phyloP scores from a whole-genome alignment of 2,888 invertebrate species.

The Aricia artaxerxes region DNA sequence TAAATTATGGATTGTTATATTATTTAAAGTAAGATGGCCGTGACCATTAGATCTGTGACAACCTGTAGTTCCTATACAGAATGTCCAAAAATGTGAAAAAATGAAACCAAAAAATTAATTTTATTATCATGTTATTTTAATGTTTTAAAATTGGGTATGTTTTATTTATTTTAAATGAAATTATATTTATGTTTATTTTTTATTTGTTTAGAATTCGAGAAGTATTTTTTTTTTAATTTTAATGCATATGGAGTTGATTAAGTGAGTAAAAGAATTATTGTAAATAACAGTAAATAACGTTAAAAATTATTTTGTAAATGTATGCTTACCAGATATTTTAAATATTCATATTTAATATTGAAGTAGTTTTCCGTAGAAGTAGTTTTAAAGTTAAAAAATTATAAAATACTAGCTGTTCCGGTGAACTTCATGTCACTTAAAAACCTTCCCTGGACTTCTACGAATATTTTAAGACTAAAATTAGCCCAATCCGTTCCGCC shows the following conservation, averaged over 20 bases:
- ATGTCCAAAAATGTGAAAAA: neutral
- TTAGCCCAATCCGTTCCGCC: too few relatives aligned
- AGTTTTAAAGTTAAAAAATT: neutral
- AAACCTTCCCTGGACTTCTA: too few relatives aligned
- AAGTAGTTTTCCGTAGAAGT: neutral
- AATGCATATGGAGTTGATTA: neutral
- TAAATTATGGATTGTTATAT: constrained; percentile 20
- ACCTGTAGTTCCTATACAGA: neutral
- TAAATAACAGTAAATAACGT: neutral
- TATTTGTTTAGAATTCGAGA: neutral
- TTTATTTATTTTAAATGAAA: too few relatives aligned
- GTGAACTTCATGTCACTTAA: too few relatives aligned
- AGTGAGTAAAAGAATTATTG: neutral
- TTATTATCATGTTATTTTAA: neutral
- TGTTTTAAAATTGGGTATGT: neutral
- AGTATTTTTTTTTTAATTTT: neutral
- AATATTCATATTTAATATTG: neutral
- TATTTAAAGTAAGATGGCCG: neutral
- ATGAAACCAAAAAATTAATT: neutral
- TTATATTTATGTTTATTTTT: neutral
- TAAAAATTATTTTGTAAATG: neutral
- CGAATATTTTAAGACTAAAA: too few relatives aligned
- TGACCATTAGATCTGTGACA: neutral
- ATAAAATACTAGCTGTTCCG: neutral
- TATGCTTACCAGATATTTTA: neutral